These are phyloP conservation scores for Cryptophagus acutangulus DNA, from an alignment of 2,888 invertebrate species.

Conservation along the genomic window DNA sequence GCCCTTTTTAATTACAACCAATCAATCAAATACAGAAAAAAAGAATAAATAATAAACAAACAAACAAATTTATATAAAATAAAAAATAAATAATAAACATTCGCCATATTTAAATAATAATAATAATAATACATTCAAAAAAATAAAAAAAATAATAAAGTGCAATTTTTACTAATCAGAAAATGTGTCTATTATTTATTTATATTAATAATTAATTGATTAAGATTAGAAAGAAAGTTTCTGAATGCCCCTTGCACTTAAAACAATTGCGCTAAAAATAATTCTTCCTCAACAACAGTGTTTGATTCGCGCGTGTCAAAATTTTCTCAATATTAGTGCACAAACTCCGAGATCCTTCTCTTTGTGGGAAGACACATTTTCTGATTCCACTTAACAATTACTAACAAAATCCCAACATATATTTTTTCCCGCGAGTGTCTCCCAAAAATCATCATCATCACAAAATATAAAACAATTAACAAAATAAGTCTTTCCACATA, in stretches of 20 bases:
- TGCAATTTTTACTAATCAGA: conserved; percentile 54
- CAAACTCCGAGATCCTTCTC: conserved; percentile 54
- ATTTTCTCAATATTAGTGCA: conserved; percentile 38
- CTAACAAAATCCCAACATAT: background rate
- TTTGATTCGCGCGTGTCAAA: conserved; percentile 33
- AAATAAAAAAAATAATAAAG: conserved; percentile 28
- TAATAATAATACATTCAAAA: conserved; percentile 24
- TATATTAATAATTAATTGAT: conserved; percentile 15
- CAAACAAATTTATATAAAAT: too few species aligned
- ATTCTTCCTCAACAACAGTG: conserved; percentile 49
- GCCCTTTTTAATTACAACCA: conserved; percentile 36
- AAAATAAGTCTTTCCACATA: conserved; percentile 72
- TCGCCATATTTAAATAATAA: conserved; percentile 17
- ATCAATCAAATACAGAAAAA: conserved; percentile 9
- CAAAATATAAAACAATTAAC: conserved; percentile 35
- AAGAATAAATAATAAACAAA: conserved; percentile 2
- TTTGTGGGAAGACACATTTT: conserved; percentile 81
- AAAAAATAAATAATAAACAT: conserved; percentile 10
- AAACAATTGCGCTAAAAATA: conserved; percentile 40
- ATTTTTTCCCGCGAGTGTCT: conserved; percentile 11
- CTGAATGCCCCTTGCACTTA: conserved; percentile 48
- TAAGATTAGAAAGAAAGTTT: too few species aligned
- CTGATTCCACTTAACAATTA: conserved; percentile 53
- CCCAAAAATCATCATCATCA: conserved; percentile 6
- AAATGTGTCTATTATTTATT: conserved; percentile 59